phyloP scores from a whole-genome alignment of 2,113 vertebrate species.

The Nibea coibor region DNA sequence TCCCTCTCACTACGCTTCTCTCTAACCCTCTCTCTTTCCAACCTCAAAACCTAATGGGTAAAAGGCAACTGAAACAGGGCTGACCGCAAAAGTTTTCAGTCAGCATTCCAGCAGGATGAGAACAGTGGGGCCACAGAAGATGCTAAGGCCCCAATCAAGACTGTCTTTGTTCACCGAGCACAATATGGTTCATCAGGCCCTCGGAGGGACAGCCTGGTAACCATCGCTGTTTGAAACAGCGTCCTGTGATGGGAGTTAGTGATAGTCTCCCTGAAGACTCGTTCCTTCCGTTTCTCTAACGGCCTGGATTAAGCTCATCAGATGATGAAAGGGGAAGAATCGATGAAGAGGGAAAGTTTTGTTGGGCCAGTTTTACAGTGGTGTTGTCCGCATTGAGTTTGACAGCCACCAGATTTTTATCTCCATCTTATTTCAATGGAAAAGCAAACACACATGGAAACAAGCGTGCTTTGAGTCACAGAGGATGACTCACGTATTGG shows the following conservation, averaged over 20 bases:
- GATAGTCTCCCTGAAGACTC: constrained; percentile 37
- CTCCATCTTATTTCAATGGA: constrained; percentile 23
- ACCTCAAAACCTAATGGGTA: constrained; percentile 71
- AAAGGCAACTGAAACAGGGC: constrained; percentile 58
- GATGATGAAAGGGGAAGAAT: constrained; percentile 53
- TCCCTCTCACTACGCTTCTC: constrained; percentile 25
- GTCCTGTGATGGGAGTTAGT: constrained; percentile 32
- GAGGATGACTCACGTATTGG: constrained; percentile 22
- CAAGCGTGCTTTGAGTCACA: constrained; percentile 13
- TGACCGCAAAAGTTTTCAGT: constrained; percentile 67
- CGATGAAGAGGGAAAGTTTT: constrained; percentile 36
- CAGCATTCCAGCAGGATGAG: constrained; percentile 78
- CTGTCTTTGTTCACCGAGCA: constrained; percentile 68
- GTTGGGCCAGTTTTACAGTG: constrained; percentile 35
- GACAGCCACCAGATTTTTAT: constrained; percentile 56
- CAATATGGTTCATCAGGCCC: constrained; percentile 44
- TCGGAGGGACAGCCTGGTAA: constrained; percentile 13
- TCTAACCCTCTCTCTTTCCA: constrained; percentile 65
- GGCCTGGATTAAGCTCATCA: constrained; percentile 56
- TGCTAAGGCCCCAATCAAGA: constrained; percentile 70
- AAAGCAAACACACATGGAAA: constrained; percentile 50
- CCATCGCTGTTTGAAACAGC: constrained; percentile 49
- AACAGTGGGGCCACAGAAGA: constrained; percentile 61
- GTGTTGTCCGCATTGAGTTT: constrained; percentile 35
- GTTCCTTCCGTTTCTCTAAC: constrained; percentile 30